Evolutionary conservation across 2,888 invertebrate genomes (phyloP).

Genomic region (Tupiocoris notatus): DNA sequence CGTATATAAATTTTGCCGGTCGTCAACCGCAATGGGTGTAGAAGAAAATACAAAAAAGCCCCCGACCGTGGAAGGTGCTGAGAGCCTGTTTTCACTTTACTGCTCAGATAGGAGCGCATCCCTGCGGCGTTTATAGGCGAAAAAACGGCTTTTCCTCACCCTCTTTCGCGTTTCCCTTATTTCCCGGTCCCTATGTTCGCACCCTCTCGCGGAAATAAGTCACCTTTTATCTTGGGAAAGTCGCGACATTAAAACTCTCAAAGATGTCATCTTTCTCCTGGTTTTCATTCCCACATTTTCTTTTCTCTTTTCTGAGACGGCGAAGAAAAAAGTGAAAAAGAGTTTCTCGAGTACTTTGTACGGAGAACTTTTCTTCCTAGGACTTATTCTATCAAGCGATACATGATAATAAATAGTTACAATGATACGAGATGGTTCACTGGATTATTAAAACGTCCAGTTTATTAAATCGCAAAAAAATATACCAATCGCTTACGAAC

Average conservation of each 20-base stretch:
- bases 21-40: constrained; percentile 6
- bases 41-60: neutral
- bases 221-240: constrained; percentile 44
- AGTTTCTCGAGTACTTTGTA: neutral
- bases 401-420: too few relatives aligned
- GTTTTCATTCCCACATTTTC: neutral
- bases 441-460: too few relatives aligned
- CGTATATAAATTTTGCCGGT: constrained; percentile 27
- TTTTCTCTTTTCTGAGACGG: neutral
- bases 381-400: too few relatives aligned
- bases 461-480: too few relatives aligned
- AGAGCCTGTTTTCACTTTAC: constrained; percentile 43
- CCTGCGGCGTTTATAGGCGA: constrained; percentile 40
- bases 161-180: constrained; percentile 1
- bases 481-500: too few relatives aligned
- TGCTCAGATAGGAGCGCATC: constrained; percentile 36
- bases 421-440: too few relatives aligned
- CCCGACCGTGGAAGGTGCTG: neutral
- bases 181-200: constrained; percentile 5
- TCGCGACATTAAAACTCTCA: constrained; percentile 43
- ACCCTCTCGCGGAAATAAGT: constrained; percentile 34
- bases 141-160: constrained; percentile 14
- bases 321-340: neutral
- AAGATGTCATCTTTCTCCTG: constrained; percentile 4
- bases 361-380: neutral